Conservation (phyloP, 2,888 invertebrate genomes). For the Neoaliturus tenellus region DNA sequence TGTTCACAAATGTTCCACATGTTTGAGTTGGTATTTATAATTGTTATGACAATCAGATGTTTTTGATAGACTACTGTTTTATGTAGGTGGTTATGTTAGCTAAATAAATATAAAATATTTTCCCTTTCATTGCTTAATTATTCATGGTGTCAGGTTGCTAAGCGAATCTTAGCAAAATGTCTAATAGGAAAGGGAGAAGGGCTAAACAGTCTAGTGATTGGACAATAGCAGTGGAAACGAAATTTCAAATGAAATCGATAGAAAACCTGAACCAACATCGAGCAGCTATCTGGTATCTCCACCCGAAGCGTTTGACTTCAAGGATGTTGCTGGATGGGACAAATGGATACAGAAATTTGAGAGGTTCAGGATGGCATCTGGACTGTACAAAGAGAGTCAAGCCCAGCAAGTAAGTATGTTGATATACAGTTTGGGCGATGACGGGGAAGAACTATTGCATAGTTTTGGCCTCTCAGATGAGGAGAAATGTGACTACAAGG, state of each 20-base stretch:
- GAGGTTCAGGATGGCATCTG: background rate
- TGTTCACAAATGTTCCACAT: too few species aligned
- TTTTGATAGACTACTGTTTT: too few species aligned
- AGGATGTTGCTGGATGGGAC: background rate
- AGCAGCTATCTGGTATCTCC: background rate
- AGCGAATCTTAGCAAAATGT: too few species aligned
- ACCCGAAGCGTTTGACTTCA: background rate
- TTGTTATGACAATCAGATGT: too few species aligned
- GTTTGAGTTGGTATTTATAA: too few species aligned
- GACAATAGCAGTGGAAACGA: background rate
- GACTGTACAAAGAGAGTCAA: background rate
- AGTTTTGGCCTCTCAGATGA: conserved; percentile 1
- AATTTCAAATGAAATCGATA: background rate
- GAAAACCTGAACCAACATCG: background rate
- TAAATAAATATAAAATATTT: too few species aligned
- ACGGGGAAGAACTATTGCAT: background rate
- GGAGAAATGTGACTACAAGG: background rate
- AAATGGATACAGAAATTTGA: background rate
- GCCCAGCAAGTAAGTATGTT: background rate
- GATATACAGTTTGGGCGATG: background rate
- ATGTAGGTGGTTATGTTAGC: too few species aligned
- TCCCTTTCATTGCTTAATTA: too few species aligned
- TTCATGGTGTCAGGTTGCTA: too few species aligned
- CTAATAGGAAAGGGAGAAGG: too few species aligned
- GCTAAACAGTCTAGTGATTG: too few species aligned